Percentiles rank a stretch among this genome's conserved stretches.
These are phyloP conservation scores for Brachionichthys hirsutus DNA, from an alignment of 2,113 vertebrate genomes.

Conservation along the genomic window DNA sequence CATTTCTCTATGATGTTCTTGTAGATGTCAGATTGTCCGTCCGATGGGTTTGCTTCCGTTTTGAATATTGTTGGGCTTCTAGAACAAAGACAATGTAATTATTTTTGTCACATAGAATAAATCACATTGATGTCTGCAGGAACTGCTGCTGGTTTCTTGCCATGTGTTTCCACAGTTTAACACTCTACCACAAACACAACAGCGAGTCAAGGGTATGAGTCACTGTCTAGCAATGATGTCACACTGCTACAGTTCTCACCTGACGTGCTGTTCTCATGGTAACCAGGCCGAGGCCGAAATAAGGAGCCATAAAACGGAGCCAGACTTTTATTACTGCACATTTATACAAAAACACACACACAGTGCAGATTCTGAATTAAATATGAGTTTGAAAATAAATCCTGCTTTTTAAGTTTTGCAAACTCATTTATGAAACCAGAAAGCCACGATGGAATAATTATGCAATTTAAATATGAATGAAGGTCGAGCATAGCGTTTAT, in stretches of 20 bases:
- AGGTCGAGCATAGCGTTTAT: conserved; percentile 8
- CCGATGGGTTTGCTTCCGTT: conserved; percentile 49
- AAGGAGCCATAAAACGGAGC: not conserved
- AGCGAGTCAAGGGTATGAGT: conserved; percentile 63
- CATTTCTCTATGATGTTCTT: conserved; percentile 65
- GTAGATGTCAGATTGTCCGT: conserved; percentile 62
- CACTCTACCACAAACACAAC: conserved; percentile 1
- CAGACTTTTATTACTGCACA: not conserved
- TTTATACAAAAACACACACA: not conserved
- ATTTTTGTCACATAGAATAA: conserved; percentile 84
- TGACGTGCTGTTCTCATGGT: conserved; percentile 67
- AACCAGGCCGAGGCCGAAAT: conserved; percentile 44
- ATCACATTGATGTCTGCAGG: conserved; percentile 70
- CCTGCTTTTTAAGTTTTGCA: not conserved
- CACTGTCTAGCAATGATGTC: conserved; percentile 70
- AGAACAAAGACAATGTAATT: conserved; percentile 76
- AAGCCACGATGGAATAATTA: conserved; percentile 14
- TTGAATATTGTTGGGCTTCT: conserved; percentile 62
- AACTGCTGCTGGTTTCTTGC: conserved; percentile 9
- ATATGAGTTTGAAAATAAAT: conserved; percentile 35
- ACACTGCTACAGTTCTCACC: conserved; percentile 70
- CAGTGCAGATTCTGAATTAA: not conserved
- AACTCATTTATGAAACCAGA: conserved; percentile 24
- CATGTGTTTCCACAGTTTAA: conserved; percentile 1
- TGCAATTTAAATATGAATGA: conserved; percentile 22